These are phyloP conservation scores for Bradypodion pumilum DNA, from an alignment of 2,797 vertebrate species.

Conservation along the genomic window DNA sequence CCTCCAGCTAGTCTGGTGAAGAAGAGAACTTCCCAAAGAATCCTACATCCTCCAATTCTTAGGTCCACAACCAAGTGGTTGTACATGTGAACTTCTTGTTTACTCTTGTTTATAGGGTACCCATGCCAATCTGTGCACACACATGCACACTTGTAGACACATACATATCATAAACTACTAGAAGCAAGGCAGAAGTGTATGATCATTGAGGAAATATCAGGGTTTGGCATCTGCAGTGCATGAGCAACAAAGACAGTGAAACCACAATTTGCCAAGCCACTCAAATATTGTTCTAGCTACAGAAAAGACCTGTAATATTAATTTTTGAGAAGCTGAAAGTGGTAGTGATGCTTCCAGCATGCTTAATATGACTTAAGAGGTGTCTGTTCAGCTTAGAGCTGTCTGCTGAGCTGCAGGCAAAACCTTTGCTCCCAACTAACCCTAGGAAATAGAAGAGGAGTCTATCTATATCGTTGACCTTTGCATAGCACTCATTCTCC, in stretches of 20 bases:
- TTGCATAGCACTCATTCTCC: background rate
- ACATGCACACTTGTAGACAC: background rate
- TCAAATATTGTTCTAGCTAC: background rate
- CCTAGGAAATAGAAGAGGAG: background rate
- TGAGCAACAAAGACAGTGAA: background rate
- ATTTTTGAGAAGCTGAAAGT: background rate
- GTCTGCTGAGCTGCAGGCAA: background rate
- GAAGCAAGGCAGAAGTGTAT: background rate
- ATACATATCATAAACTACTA: background rate
- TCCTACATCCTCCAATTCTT: background rate
- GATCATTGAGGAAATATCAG: background rate
- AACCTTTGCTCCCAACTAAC: background rate
- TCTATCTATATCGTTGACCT: too few species aligned
- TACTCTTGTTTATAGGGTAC: background rate
- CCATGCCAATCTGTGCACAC: background rate
- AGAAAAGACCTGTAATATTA: background rate
- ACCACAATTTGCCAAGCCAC: background rate
- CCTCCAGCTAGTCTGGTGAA: background rate
- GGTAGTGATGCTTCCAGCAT: background rate
- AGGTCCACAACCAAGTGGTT: background rate
- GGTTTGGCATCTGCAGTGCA: too few species aligned
- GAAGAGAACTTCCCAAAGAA: background rate
- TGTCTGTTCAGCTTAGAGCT: too few species aligned
- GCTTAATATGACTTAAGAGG: background rate
- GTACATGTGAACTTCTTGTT: background rate